These are phyloP conservation scores for Sylvicapra grimmia DNA, from an alignment of 2,113 vertebrate genomes.

Conservation along the genomic window DNA sequence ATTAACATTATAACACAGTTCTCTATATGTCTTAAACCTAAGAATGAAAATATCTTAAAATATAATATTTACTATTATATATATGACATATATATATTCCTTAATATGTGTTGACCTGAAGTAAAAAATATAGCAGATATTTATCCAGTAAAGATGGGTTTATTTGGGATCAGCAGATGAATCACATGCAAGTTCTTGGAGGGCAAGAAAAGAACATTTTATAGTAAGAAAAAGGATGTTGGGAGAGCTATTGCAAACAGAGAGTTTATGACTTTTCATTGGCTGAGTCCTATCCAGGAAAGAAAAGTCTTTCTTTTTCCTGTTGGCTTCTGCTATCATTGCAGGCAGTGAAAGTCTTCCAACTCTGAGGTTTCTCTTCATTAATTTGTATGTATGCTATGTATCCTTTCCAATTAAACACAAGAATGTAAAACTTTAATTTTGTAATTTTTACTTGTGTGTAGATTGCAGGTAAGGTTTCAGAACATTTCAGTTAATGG, in stretches of 20 bases:
- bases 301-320: background rate
- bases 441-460: background rate
- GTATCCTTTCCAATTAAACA: background rate
- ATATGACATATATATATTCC: background rate
- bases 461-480: background rate
- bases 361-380: background rate
- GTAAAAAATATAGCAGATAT: background rate
- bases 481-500: background rate
- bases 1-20: background rate
- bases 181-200: background rate
- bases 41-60: background rate
- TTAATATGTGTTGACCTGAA: background rate
- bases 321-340: background rate
- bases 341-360: background rate
- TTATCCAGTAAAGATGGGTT: background rate
- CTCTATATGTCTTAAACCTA: background rate
- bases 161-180: background rate
- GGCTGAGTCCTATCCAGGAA: background rate
- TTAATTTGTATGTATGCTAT: background rate
- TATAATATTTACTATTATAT: background rate
- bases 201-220: background rate
- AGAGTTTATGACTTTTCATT: background rate
- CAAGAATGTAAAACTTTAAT: background rate
- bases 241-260: background rate
- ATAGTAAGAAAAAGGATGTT: background rate